Evolutionary conservation across 2,113 vertebrate genomes (phyloP).

Genomic region (Calcarius ornatus): DNA sequence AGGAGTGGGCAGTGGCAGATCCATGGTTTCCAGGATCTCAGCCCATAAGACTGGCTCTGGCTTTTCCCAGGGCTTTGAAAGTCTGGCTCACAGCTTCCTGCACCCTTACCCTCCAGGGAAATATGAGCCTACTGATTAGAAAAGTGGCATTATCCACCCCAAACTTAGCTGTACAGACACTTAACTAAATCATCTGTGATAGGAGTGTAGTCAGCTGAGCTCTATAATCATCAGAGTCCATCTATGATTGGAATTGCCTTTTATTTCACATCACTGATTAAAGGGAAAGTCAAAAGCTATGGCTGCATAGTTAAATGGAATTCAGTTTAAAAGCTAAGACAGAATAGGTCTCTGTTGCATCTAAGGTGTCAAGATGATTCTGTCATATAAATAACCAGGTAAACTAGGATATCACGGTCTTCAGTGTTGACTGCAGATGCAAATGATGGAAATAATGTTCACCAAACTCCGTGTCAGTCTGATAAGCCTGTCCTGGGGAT

Average conservation of each 20-base stretch:
- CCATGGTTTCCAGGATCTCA: not conserved
- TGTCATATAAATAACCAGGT: not conserved
- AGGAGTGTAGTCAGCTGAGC: not conserved
- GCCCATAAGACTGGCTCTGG: not conserved
- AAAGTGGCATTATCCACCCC: not conserved
- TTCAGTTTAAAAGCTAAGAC: not conserved
- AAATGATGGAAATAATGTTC: not conserved
- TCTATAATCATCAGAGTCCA: conserved; percentile 8
- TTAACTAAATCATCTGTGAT: not conserved
- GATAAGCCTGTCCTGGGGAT: not conserved
- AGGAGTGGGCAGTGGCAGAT: not conserved
- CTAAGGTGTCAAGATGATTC: not conserved
- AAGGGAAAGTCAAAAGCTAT: not conserved
- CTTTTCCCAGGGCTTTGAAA: not conserved
- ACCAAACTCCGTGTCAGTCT: not conserved
- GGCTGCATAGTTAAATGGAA: not conserved
- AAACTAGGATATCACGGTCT: not conserved
- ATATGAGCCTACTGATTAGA: not conserved
- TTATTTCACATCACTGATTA: not conserved
- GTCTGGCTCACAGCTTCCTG: not conserved
- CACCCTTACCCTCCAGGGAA: not conserved
- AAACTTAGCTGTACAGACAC: not conserved
- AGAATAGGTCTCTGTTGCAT: not conserved
- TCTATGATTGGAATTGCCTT: conserved; percentile 22
- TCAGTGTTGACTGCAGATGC: not conserved